Evolutionary conservation across 2,113 vertebrate species (phyloP).

Genomic region (Chloebia gouldiae): DNA sequence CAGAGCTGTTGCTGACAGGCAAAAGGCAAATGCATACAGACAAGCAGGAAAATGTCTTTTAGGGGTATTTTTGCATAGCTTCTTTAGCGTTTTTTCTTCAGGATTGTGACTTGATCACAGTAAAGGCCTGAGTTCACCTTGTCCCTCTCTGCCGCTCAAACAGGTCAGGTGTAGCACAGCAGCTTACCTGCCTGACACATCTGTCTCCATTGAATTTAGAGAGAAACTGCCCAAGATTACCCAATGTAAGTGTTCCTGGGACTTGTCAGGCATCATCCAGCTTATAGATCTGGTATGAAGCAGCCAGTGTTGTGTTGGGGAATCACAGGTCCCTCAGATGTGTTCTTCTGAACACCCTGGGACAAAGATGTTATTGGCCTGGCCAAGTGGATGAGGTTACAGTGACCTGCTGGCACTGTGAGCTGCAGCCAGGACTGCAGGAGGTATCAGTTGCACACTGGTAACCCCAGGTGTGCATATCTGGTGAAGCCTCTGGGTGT

Average conservation of each 20-base stretch:
- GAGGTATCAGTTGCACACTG: accelerated
- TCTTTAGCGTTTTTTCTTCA: not conserved
- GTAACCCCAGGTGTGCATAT: accelerated
- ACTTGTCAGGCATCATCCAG: not conserved
- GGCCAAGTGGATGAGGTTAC: not conserved
- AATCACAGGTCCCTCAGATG: not conserved
- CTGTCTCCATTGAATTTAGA: not conserved
- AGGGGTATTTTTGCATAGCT: not conserved
- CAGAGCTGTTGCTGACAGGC: not conserved
- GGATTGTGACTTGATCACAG: not conserved
- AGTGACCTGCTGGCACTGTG: not conserved
- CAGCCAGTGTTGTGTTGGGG: not conserved
- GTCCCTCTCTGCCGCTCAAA: not conserved
- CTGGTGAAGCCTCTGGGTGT: accelerated
- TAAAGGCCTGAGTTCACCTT: not conserved
- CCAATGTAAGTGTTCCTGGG: not conserved
- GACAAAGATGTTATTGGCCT: not conserved
- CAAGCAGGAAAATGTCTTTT: not conserved
- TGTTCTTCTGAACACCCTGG: not conserved
- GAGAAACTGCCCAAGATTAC: not conserved
- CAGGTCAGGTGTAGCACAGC: not conserved
- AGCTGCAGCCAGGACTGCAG: not conserved
- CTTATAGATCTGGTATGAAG: accelerated
- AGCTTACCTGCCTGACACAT: not conserved
- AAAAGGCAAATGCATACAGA: not conserved